Base-by-base conservation (phyloP, 2,888 invertebrate species). In the Hydriomena furcata region DNA sequence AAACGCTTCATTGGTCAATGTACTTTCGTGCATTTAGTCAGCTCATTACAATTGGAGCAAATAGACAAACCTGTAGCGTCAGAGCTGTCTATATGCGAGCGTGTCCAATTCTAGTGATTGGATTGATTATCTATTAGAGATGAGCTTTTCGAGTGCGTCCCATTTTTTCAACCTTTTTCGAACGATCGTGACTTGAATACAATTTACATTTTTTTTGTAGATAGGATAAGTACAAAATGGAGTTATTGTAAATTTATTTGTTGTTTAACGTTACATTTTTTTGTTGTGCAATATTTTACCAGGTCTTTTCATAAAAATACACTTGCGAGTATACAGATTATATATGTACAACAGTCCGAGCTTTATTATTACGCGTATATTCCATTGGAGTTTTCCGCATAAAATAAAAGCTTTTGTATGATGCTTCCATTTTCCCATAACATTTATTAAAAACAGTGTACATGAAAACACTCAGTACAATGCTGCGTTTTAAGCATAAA, bases 71-170 rank as follows among this genome's bases (percentile, higher is more conserved):
- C 46, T 28, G 52, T 68, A 13, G 8, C 2, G n/a, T n/a, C 23
- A 4, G 37, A 73, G 77, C 70, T 66, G 65, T 71, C 74, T 73
- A 74, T 76, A 71, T 72, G 61, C 71, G 65, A 73, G 73, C 86
- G 77, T 76, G 64, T 68, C 88, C 60, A 83, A 87, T 84, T 63
- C 55, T 47, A 71, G 64, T 82, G 86, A 87, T 86, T 82, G 84
- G 79, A 84, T 82, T 86, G 82, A 83, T 80, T 85, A 84, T 82
- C 82, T 78, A 81, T 84, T 80, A 80, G 67, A 76, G 65, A 74
- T 69, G 68, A 66, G 71, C 59, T 57, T 59, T 63, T 73, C 73
- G 74, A 81, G n/a, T n/a, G n/a, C n/a, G n/a, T n/a, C n/a, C n/a
- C n/a, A n/a, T n/a, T n/a, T n/a, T n/a, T n/a, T n/a, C n/a, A n/a